Conservation (phyloP, 2,113 vertebrate species). For the Stegostoma tigrinum region DNA sequence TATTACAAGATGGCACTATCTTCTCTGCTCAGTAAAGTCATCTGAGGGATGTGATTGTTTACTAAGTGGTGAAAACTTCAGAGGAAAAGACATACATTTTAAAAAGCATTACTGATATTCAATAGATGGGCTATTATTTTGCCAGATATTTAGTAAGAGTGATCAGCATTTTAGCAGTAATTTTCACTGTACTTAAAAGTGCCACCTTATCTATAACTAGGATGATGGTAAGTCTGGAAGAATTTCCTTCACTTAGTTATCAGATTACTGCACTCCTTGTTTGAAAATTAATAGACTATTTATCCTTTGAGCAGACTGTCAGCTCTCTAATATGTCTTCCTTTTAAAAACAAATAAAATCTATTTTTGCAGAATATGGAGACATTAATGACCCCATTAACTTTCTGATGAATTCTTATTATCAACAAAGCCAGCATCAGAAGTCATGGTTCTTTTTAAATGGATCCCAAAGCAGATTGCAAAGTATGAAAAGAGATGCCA, state of each 20-base stretch:
- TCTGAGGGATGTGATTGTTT: background rate
- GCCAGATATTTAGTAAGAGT: background rate
- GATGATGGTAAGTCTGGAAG: background rate
- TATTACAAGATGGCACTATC: background rate
- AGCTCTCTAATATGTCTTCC: background rate
- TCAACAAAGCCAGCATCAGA: background rate
- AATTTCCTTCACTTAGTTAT: background rate
- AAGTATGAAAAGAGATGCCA: background rate
- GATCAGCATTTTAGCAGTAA: background rate
- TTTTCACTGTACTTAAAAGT: background rate
- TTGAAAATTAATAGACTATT: background rate
- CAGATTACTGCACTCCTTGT: background rate
- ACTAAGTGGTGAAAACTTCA: background rate
- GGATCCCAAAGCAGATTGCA: background rate
- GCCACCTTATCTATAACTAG: background rate
- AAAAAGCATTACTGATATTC: background rate
- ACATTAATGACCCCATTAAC: background rate
- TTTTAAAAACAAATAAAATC: background rate
- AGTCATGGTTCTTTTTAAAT: background rate
- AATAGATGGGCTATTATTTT: background rate
- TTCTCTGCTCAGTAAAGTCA: background rate
- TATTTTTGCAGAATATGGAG: background rate
- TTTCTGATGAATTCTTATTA: background rate
- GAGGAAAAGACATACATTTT: background rate
- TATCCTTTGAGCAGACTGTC: background rate